Evolutionary conservation across 2,888 invertebrate genomes (phyloP).

Genomic region (Hoplodrina ambigua): DNA sequence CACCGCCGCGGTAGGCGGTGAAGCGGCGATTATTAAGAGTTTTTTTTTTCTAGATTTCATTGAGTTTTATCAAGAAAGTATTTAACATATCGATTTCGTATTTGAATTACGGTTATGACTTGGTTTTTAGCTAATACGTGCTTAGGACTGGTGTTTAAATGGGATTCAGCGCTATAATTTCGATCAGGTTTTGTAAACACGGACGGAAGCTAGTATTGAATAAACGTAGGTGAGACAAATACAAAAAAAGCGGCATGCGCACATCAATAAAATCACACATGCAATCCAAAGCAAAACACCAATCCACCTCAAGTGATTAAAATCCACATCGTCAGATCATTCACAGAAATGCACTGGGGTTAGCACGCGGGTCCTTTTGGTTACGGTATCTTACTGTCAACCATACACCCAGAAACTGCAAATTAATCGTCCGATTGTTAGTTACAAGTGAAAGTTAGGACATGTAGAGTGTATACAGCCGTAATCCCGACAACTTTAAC

Average conservation of each 20-base stretch:
- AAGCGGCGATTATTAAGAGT: too few relatives aligned
- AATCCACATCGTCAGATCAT: conserved; percentile 86
- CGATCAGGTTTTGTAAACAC: background rate
- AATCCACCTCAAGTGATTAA: conserved; percentile 85
- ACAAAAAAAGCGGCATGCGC: conserved; percentile 61
- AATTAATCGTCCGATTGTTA: conserved; percentile 83
- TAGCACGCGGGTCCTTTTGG: conserved; percentile 99
- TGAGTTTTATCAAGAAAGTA: too few relatives aligned
- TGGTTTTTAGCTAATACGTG: too few relatives aligned
- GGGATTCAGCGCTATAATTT: too few relatives aligned
- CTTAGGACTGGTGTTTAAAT: too few relatives aligned
- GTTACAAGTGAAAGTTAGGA: conserved; percentile 75
- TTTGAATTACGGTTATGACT: too few relatives aligned
- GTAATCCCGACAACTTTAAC: background rate
- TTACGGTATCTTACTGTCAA: conserved; percentile 99
- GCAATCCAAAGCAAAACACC: conserved; percentile 77
- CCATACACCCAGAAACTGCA: conserved; percentile 99
- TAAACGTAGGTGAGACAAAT: background rate
- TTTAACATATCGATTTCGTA: too few relatives aligned
- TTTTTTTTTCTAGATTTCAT: too few relatives aligned
- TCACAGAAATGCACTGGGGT: conserved; percentile 99
- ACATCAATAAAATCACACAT: conserved; percentile 51
- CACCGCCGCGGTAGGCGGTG: too few relatives aligned
- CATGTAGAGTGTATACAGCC: conserved; percentile 26
- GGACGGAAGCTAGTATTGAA: background rate